Conservation (phyloP, 2,113 vertebrate species). For the Balaeniceps rex region DNA sequence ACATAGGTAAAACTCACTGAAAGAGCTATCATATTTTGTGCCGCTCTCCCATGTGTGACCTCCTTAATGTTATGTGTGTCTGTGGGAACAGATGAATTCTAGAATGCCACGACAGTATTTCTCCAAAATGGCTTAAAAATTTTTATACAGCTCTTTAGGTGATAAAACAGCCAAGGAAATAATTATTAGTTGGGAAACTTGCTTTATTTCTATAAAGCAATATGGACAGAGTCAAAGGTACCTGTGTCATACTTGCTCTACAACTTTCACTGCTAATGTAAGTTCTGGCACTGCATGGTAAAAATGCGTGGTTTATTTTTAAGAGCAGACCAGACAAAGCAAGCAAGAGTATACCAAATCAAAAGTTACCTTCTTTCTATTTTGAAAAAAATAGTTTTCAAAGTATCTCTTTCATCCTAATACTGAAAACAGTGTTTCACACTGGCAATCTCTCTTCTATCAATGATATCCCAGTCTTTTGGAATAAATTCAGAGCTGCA, state of each 20-base stretch:
- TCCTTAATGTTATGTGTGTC: background rate
- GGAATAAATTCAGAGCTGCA: background rate
- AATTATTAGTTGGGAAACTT: background rate
- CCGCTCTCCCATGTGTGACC: background rate
- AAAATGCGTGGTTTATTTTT: background rate
- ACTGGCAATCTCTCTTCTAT: background rate
- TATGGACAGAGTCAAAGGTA: background rate
- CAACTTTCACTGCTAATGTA: background rate
- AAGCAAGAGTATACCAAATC: background rate
- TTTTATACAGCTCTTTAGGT: background rate
- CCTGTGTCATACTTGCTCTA: background rate
- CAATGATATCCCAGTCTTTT: background rate
- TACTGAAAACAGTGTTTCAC: background rate
- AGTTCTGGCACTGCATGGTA: background rate
- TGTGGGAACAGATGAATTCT: background rate
- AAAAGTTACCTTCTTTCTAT: background rate
- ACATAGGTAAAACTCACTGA: background rate
- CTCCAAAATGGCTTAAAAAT: background rate
- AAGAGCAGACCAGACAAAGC: background rate
- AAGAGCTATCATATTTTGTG: background rate
- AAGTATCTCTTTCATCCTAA: background rate
- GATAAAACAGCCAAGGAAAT: background rate
- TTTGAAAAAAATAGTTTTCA: background rate
- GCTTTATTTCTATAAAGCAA: background rate
- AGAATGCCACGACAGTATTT: background rate